Base-by-base conservation (phyloP, 2,888 invertebrate species). In the Beris morrisii region DNA sequence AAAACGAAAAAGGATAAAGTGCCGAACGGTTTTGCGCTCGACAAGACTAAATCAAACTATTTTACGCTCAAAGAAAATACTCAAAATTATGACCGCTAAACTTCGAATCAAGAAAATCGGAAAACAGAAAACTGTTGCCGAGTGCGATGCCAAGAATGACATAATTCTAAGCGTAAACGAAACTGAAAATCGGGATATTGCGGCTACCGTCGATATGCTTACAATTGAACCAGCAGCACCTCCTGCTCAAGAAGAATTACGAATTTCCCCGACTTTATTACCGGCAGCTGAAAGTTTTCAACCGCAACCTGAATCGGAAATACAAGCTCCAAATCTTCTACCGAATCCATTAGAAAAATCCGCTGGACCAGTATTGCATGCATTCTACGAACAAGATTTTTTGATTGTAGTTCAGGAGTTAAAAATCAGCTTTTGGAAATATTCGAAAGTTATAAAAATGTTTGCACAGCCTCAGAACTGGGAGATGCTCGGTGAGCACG, bases 401-500 rank as follows among this genome's bases (percentile, higher is more conserved):
- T 73, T 80, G 0, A 76, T 79, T 52, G 75, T 77, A 6, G 71
- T 80, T 45, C 80, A 80, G 66, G 78, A 79, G 58, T 70, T 68
- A 15, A 61, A 73, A 48, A 69, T 80, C 3, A 76, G 75, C 15
- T 80, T 79, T 67, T 80, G 80, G 80, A 80, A 80, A 67, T 77
- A 73, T 65, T 75, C 75, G 3, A 77, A 76, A 65, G 61, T 80
- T 0, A 72, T 78, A 9, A 74, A 74, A 65, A 73, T 78, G 5
- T 66, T 80, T 11, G 73, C 73, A 11, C 59, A 63, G 48, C 32
- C 66, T 11, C 70, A 68, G 69, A 74, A 75, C 43, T 80, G 80
- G 80, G 67, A 76, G 3, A 67, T 72, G 32, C 70, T 80, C 52
- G 80, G 80, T 4, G 74, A 75, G 64, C 73, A 74, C n/a, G 73